phyloP scores from a whole-genome alignment of 2,797 vertebrate genomes.

The Gymnoscopelus microlampas region DNA sequence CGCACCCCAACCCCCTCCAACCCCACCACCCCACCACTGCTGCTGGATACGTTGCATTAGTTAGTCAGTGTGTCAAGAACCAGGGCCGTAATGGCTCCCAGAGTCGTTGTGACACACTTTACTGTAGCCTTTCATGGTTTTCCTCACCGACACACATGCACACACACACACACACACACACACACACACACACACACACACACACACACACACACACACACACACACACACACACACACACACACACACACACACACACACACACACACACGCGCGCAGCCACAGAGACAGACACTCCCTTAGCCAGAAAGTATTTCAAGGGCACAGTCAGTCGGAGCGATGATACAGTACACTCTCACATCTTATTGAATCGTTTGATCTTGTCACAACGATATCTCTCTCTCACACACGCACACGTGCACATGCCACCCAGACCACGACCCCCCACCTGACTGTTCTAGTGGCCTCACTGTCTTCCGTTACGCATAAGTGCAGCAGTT shows the following conservation, averaged over 20 bases:
- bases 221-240: neutral
- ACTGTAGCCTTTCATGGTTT: conserved; percentile 30
- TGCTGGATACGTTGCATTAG: conserved; percentile 47
- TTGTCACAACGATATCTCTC: neutral
- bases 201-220: conserved; percentile 20
- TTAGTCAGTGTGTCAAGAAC: conserved; percentile 67
- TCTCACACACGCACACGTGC: neutral
- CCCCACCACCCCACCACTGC: neutral
- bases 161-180: conserved; percentile 28
- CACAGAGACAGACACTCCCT: conserved; percentile 51
- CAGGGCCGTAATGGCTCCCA: conserved; percentile 43
- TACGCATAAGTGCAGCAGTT: conserved; percentile 69
- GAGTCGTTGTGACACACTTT: conserved; percentile 59
- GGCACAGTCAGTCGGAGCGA: conserved; percentile 40
- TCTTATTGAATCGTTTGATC: conserved; percentile 36
- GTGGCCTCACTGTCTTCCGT: conserved; percentile 58
- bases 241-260: neutral
- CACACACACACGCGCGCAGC: conserved; percentile 30
- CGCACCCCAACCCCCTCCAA: neutral
- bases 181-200: neutral
- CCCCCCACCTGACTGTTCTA: conserved; percentile 32
- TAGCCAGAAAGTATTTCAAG: conserved; percentile 56
- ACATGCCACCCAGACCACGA: neutral
- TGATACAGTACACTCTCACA: conserved; percentile 8
- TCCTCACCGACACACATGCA: neutral